Conservation (phyloP, 1,140 invertebrate genomes). For the Drosophila dunni region DNA sequence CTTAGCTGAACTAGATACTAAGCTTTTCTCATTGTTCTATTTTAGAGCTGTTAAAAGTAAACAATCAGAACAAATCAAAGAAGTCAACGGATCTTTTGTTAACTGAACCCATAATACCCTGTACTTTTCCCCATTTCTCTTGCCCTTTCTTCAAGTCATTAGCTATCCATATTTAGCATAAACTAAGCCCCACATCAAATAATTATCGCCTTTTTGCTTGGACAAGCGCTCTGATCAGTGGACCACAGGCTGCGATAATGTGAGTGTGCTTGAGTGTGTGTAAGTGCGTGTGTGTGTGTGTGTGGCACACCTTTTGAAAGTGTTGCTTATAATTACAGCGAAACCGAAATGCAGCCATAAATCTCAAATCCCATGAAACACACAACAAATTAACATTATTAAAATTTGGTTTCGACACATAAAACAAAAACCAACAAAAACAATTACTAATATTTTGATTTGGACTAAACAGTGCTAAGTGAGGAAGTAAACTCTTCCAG, state of each 20-base stretch:
- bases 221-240: slow-evolving; percentile 47
- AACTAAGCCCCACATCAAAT: slow-evolving; percentile 48
- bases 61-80: too few relatives aligned
- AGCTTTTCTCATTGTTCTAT: background rate
- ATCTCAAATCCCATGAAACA: slow-evolving; percentile 77
- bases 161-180: slow-evolving; percentile 52
- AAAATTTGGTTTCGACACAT: slow-evolving; percentile 79
- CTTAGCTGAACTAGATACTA: background rate
- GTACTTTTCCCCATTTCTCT: background rate
- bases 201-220: slow-evolving; percentile 76
- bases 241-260: slow-evolving; percentile 50
- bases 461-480: slow-evolving; percentile 79
- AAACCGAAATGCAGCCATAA: slow-evolving; percentile 55
- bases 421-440: slow-evolving; percentile 71
- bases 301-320: slow-evolving; percentile 52
- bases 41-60: too few relatives aligned
- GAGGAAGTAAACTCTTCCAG: slow-evolving; percentile 56
- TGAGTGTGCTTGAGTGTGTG: slow-evolving; percentile 16
- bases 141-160: slow-evolving; percentile 8
- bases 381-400: slow-evolving; percentile 81
- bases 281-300: slow-evolving; percentile 31
- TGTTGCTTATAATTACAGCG: slow-evolving; percentile 68
- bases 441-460: slow-evolving; percentile 73
- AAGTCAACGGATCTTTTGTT: too few relatives aligned
- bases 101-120: background rate